A percentile compares a stretch with the other conserved stretches of the same genome.
Evolutionary conservation across 1,140 invertebrate genomes (phyloP).

Genomic region (Macrotrachela quadricornifera): DNA sequence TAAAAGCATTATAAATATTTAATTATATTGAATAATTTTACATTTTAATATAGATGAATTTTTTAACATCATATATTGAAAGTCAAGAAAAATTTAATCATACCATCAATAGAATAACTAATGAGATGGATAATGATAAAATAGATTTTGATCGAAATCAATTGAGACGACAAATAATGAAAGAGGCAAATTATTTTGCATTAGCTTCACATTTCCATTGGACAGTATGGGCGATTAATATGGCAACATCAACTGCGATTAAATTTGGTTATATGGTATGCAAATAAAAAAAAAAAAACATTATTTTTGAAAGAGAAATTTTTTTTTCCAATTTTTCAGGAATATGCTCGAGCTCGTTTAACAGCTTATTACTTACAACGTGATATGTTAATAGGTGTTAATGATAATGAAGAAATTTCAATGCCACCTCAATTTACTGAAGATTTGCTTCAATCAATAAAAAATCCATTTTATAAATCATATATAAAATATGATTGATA

Average conservation of each 20-base stretch:
- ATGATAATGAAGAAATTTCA: too few species aligned
- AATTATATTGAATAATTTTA: neutral
- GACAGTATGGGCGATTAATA: slow-evolving; percentile 1
- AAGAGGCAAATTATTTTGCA: slow-evolving; percentile 6
- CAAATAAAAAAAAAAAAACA: too few species aligned
- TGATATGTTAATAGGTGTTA: too few species aligned
- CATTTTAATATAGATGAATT: neutral
- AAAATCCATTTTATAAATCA: too few species aligned
- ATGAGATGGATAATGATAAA: neutral
- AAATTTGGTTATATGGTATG: slow-evolving; percentile 6
- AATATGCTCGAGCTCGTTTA: too few species aligned
- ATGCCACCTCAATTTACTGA: too few species aligned
- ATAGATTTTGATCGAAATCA: too few species aligned
- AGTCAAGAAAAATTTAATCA: neutral
- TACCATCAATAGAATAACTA: neutral
- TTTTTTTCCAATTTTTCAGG: too few species aligned
- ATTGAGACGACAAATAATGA: neutral
- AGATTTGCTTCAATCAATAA: too few species aligned
- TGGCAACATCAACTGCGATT: neutral
- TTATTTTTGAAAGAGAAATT: too few species aligned
- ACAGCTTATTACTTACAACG: too few species aligned
- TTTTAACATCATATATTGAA: slow-evolving; percentile 3
- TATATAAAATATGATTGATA: too few species aligned
- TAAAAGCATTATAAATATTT: slow-evolving; percentile 23
- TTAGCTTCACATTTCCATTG: slow-evolving; percentile 4